Percentiles rank a stretch among this genome's conserved stretches.
phyloP scores from a whole-genome alignment of 2,113 vertebrate genomes.

The Dromiciops gliroides region DNA sequence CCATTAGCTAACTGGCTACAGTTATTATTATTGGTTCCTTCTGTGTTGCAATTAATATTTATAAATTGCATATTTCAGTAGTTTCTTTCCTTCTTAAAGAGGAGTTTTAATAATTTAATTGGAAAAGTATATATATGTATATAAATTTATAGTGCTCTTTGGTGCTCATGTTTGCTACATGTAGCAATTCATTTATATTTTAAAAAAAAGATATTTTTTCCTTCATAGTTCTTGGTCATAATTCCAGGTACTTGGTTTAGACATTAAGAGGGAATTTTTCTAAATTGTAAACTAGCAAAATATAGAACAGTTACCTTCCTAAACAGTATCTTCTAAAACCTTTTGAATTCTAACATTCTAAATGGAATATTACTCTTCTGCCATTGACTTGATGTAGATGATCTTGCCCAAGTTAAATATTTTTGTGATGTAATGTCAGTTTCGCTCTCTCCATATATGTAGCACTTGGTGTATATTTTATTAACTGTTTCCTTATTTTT shows the following conservation, averaged over 20 bases:
- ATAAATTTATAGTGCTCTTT: background rate
- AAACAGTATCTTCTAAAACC: background rate
- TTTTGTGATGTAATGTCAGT: slow-evolving; percentile 21
- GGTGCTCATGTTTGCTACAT: background rate
- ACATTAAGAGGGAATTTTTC: slow-evolving; percentile 30
- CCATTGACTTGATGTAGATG: slow-evolving; percentile 11
- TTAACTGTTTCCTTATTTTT: slow-evolving; percentile 23
- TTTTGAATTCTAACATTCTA: background rate
- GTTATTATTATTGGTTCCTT: slow-evolving; percentile 44
- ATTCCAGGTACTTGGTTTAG: slow-evolving; percentile 25
- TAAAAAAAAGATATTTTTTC: background rate
- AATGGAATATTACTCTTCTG: slow-evolving; percentile 6
- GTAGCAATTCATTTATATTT: background rate
- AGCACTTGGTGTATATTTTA: slow-evolving; percentile 11
- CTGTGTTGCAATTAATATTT: background rate
- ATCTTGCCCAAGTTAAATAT: background rate
- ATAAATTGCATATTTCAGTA: slow-evolving; percentile 22
- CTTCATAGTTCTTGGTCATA: background rate
- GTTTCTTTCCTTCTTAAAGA: slow-evolving; percentile 54
- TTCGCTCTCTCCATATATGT: background rate
- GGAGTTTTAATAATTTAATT: slow-evolving; percentile 23
- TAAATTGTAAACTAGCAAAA: background rate
- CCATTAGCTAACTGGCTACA: background rate
- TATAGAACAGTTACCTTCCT: background rate
- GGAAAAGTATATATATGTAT: slow-evolving; percentile 10